A percentile compares a stretch with the other conserved stretches of the same genome.
Conservation (phyloP, 2,888 invertebrate genomes). For the Megamerina dolium region DNA sequence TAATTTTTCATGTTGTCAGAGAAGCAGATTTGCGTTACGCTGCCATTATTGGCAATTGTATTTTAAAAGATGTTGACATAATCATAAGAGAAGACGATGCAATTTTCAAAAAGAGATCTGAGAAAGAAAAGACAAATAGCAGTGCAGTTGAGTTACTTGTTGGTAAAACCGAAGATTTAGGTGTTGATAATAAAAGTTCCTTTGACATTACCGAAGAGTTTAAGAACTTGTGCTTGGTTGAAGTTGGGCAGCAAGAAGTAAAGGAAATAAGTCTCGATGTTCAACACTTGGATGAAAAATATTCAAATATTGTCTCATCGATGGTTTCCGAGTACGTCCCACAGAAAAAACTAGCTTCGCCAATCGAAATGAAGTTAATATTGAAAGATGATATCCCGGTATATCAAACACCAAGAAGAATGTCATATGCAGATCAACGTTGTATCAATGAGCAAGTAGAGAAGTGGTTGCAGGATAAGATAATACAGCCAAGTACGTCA, state of each 20-base stretch:
- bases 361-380: constrained; percentile 16
- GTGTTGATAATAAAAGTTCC: too few species aligned
- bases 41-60: constrained; percentile 2
- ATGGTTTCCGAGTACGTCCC: too few species aligned
- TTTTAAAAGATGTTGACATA: constrained; percentile 1
- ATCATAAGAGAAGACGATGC: background rate
- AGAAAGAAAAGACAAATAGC: background rate
- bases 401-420: constrained; percentile 13
- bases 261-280: too few species aligned
- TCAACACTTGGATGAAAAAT: constrained; percentile 8
- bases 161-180: too few species aligned
- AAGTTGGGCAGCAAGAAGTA: too few species aligned
- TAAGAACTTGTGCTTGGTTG: too few species aligned
- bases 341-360: too few species aligned
- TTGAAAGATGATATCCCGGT: constrained; percentile 16
- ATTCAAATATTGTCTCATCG: constrained; percentile 7
- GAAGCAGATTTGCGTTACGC: constrained; percentile 4
- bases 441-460: constrained; percentile 28
- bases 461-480: constrained; percentile 31
- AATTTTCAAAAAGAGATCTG: background rate
- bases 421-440: constrained; percentile 12
- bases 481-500: constrained; percentile 32
- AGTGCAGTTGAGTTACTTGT: background rate
- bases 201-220: too few species aligned
- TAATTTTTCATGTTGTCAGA: constrained; percentile 3